Base-by-base conservation (phyloP, 2,113 vertebrate species). In the Colinus virginianus region DNA sequence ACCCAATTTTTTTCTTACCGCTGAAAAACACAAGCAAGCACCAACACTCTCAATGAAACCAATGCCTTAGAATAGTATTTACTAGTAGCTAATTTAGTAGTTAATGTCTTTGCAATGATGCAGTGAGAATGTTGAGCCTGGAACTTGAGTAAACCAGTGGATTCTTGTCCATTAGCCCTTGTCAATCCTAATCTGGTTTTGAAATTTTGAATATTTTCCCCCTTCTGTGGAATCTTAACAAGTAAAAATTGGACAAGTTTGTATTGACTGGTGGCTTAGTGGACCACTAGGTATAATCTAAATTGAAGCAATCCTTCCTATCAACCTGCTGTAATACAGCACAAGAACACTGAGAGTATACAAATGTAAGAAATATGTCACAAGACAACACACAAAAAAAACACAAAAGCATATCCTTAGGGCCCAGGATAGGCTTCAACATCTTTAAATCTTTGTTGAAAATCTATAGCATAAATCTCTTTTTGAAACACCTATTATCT, bases 251-350 rank as follows among this genome's bases (percentile, higher is more conserved):
- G 56, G 79, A 86, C 68, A 67, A 46, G 56, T 16, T 43, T 68
- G 7, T 88, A 84, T 75, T 56, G 72, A 84, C 72, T 4, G 1
- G 49, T 90, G 71, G 55, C 46, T 80, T 74, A 78, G 45, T 55
- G 34, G 34, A 77, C 46, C 22, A 9, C 6, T 53, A 42, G 13
- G 7, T 75, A n/a, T 18, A 30, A 63, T 46, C n/a, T 32, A 64
- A 90, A 86, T 68, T 38, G 69, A 77, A 91, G 48, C 32, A 86
- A 93, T 86, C 51, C 26, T 90, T 86, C 74, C 61, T 63, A 56
- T 91, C 84, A 95, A 21, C 16, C 59, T 80, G 49, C 78, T 84
- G 21, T 34, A 80, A n/a, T 36, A 40, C 13, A 48, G 46, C 46
- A 34, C 30, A 59, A 61, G 26, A 68, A 7, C 32, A 36, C 61